Conservation (phyloP, 2,888 invertebrate species). For the Spilosoma lubricipeda region DNA sequence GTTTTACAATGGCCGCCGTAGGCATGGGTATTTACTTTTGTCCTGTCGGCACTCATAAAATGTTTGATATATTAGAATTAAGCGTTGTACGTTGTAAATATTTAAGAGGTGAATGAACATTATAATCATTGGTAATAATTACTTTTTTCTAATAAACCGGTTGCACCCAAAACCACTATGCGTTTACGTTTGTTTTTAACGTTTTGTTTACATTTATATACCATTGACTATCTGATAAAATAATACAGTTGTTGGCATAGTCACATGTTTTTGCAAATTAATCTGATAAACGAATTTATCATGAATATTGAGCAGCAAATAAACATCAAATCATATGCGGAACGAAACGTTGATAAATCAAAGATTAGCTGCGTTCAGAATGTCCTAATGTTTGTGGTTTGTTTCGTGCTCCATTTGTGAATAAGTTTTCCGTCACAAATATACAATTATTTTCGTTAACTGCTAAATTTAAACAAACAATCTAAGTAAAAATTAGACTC, state of each 20-base stretch:
- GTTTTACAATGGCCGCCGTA: slow-evolving; percentile 30
- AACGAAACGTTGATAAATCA: slow-evolving; percentile 65
- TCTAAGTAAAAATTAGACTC: slow-evolving; percentile 32
- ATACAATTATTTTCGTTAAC: slow-evolving; percentile 30
- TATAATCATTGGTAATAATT: neutral
- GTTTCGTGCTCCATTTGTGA: slow-evolving; percentile 29
- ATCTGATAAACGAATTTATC: slow-evolving; percentile 49
- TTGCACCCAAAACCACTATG: neutral
- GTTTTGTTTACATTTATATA: neutral
- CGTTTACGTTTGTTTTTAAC: neutral
- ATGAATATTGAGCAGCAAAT: slow-evolving; percentile 45
- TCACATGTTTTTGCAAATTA: slow-evolving; percentile 55
- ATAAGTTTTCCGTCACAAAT: slow-evolving; percentile 29
- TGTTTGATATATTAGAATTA: neutral
- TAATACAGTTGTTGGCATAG: slow-evolving; percentile 20
- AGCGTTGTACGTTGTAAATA: neutral
- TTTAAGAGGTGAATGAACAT: neutral
- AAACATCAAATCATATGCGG: slow-evolving; percentile 57
- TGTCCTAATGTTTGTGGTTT: slow-evolving; percentile 48
- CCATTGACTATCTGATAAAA: slow-evolving; percentile 2
- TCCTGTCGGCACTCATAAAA: neutral
- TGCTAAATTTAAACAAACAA: slow-evolving; percentile 33
- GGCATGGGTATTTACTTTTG: neutral
- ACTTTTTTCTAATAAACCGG: neutral
- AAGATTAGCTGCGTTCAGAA: slow-evolving; percentile 65